These are phyloP conservation scores for Anolis carolinensis DNA, from an alignment of 2,113 vertebrate species.

Conservation along the genomic window DNA sequence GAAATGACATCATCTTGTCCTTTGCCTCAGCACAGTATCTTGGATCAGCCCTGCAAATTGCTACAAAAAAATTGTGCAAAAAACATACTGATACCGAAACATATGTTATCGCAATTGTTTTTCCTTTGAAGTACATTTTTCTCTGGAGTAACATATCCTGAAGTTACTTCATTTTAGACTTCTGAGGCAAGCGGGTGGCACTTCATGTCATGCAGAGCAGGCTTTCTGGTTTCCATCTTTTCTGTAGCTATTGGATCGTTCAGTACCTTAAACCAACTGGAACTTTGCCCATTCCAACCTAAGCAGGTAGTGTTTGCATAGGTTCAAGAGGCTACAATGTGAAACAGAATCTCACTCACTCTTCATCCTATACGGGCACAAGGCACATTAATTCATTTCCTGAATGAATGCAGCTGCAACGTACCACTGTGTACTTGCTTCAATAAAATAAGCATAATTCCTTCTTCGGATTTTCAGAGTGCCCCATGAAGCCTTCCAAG, in stretches of 20 bases:
- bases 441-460: neutral
- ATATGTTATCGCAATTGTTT: neutral
- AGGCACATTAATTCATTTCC: neutral
- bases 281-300: neutral
- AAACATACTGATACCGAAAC: neutral
- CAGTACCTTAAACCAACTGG: neutral
- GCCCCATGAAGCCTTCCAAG: neutral
- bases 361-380: neutral
- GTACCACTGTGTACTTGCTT: neutral
- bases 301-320: neutral
- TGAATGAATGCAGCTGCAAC: neutral
- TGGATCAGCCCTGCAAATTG: neutral
- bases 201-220: neutral
- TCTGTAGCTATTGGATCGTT: neutral
- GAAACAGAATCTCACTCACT: neutral
- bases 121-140: neutral
- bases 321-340: neutral
- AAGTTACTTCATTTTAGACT: neutral
- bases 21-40: neutral
- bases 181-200: neutral
- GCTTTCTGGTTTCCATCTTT: neutral
- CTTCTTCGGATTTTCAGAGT: neutral
- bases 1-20: too few species aligned
- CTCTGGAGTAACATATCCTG: neutral
- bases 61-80: neutral